Evolutionary conservation across 2,797 vertebrate species (phyloP), one percentile per base, ranked within the genome.

Genomic region (Enteromius argenteus): DNA sequence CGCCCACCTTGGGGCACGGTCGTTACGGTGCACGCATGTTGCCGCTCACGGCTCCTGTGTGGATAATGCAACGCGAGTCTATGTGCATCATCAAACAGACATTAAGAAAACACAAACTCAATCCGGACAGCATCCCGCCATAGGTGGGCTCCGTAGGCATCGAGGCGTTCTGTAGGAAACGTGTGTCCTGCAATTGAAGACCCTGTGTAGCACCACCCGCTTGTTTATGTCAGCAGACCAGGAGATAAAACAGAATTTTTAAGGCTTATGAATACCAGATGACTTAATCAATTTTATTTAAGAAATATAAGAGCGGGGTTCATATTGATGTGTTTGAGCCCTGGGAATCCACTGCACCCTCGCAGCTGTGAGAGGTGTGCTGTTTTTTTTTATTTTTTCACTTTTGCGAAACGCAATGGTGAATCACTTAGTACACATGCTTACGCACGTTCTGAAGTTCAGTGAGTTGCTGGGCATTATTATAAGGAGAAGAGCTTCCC

Each of bases 191-290:
- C 75, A 81, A 75, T 72, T 56, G 69, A 88, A 90, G 87, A 85
- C 86, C 89, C 87, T 85, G 90, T 30, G 85, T 88, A 88, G 85
- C 86, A 90, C 90, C 89, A 86, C 87, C 90, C 81, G 92, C 94
- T 94, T 95, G 93, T 94, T 95, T 95, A 94, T 94, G 89, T 93
- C 92, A 93, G 92, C 91, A 85, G 87, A 74, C 49, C 56, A 75
- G 39, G 83, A 93, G 94, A 95, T 95, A 93, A 95, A 96, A 95
- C 93, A 94, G 94, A 96, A 94, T 95, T 90, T 77, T 76, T 89
- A 90, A 88, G 89, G 92, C 90, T 93, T 94, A 95, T 95, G 94
- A 95, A 95, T 95, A 94, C 92, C 90, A 94, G 94, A 94, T 92
- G 93, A 88, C 89, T 92, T 94, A 93, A 95, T 95, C 93, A 92